phyloP scores from a whole-genome alignment of 92 coral and sea anemone species.

The Siderastrea radians region DNA sequence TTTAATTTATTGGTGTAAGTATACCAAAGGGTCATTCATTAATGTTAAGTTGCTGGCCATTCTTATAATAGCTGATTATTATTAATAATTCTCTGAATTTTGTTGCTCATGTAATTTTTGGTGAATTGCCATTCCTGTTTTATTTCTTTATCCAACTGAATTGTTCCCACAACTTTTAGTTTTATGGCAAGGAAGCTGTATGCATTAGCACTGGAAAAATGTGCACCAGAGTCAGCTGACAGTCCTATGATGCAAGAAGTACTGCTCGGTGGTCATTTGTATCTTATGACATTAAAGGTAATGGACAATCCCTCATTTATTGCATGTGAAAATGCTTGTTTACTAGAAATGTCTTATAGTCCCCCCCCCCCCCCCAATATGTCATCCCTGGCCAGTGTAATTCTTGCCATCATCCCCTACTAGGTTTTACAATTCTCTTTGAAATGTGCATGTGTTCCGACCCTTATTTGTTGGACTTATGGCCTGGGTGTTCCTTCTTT shows the following conservation, averaged over 20 bases:
- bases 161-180: constrained; percentile 47
- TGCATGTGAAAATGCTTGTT: too few relatives aligned
- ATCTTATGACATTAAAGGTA: constrained; percentile 94
- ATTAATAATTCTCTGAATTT: neutral
- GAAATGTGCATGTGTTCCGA: too few relatives aligned
- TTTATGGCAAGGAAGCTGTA: constrained; percentile 93
- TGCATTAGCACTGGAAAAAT: constrained; percentile 90
- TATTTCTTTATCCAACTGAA: neutral
- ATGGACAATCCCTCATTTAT: neutral
- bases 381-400: too few relatives aligned
- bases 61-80: neutral
- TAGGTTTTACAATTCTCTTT: too few relatives aligned
- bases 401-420: too few relatives aligned
- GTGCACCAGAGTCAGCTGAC: constrained; percentile 94
- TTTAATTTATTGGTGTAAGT: constrained; percentile 94
- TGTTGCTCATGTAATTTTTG: neutral
- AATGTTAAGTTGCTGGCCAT: neutral
- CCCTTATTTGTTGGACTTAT: too few relatives aligned
- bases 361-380: too few relatives aligned
- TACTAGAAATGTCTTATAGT: too few relatives aligned
- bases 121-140: neutral
- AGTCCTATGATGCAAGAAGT: constrained; percentile 98
- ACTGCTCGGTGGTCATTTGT: constrained; percentile 93
- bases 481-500: too few relatives aligned
- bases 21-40: neutral